Evolutionary conservation across 2,113 vertebrate species (phyloP).

Genomic region (Casuarius casuarius): DNA sequence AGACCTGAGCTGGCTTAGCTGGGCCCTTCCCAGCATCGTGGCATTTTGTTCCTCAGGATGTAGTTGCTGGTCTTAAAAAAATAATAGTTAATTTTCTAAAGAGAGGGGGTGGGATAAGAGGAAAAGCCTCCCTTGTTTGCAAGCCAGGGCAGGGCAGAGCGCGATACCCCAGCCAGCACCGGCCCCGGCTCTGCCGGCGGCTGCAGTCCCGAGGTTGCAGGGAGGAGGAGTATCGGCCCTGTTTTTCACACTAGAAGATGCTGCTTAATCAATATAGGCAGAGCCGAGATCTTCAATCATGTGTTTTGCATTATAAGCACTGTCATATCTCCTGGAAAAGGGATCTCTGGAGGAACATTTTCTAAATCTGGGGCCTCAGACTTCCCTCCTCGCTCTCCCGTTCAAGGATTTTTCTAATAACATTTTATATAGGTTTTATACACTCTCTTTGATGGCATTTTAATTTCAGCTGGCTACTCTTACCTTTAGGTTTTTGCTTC

Average conservation of each 20-base stretch:
- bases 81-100: no score
- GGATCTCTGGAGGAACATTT: not conserved
- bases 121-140: not conserved
- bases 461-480: not conserved
- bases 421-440: not conserved
- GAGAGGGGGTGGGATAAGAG: no score
- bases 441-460: not conserved
- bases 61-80: no score
- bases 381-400: accelerated
- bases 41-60: not conserved
- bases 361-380: accelerated
- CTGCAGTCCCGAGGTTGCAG: not conserved
- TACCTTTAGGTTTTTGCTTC: not conserved
- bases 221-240: not conserved
- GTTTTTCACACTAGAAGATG: accelerated
- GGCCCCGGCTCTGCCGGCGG: accelerated
- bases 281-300: not conserved
- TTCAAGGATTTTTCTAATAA: accelerated
- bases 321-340: not conserved
- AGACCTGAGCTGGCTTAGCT: not conserved
- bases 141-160: no score
- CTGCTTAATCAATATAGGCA: not conserved
- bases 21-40: not conserved
- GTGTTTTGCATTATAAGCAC: not conserved
- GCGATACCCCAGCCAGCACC: no score